Evolutionary conservation across 2,888 invertebrate species (phyloP).

Genomic region (Suillia variegata): DNA sequence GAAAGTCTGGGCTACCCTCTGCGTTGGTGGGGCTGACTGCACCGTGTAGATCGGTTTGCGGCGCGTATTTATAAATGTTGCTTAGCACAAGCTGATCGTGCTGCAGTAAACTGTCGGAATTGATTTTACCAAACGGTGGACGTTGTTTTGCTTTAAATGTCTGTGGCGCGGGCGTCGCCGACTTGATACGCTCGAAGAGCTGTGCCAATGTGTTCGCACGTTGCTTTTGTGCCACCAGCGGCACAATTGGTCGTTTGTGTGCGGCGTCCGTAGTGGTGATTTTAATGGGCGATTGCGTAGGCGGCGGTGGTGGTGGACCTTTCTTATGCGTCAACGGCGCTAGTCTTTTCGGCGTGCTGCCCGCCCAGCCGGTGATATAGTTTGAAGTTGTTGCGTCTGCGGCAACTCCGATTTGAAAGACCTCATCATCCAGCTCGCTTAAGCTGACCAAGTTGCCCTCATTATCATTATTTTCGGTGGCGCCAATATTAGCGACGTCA

Average conservation of each 20-base stretch:
- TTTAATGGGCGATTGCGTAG: too few relatives aligned
- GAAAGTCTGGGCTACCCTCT: conserved; percentile 42
- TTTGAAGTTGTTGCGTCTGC: conserved; percentile 39
- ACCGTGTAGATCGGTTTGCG: conserved; percentile 39
- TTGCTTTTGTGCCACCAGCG: conserved; percentile 28
- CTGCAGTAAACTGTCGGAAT: conserved; percentile 43
- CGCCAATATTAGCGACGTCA: conserved; percentile 6
- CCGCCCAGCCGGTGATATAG: conserved; percentile 28
- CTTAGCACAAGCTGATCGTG: conserved; percentile 21
- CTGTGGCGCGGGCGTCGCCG: conserved; percentile 8
- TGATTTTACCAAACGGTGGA: conserved; percentile 33
- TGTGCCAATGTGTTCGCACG: conserved; percentile 51
- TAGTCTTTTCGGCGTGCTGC: conserved; percentile 44
- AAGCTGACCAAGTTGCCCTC: conserved; percentile 47
- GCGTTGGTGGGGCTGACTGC: conserved; percentile 16
- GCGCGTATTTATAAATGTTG: conserved; percentile 40
- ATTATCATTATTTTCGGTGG: conserved; percentile 13
- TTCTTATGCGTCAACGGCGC: conserved; percentile 37
- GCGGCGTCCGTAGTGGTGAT: not conserved
- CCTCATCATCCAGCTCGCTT: conserved; percentile 47
- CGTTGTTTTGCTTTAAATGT: conserved; percentile 16
- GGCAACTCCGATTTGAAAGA: conserved; percentile 38
- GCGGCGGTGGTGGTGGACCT: conserved; percentile 41
- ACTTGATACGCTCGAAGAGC: conserved; percentile 51
- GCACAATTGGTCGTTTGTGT: conserved; percentile 21